phyloP scores from a whole-genome alignment of 2,797 vertebrate species.

The Dallia pectoralis region DNA sequence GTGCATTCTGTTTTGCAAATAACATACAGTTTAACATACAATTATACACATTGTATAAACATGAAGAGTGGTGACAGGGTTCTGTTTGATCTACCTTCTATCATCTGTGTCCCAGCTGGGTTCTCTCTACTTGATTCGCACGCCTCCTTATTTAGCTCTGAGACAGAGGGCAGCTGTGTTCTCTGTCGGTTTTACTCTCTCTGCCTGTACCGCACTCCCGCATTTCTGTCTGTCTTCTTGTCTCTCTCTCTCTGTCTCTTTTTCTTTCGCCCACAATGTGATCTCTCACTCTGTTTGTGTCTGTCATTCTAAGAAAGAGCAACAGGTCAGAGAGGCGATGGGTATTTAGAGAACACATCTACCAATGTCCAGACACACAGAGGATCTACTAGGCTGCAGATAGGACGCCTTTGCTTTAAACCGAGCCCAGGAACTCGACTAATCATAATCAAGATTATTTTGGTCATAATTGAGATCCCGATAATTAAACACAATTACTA shows the following conservation, averaged over 20 bases:
- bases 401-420: not conserved
- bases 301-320: not conserved
- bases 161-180: conserved; percentile 16
- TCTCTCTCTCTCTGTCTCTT: not conserved
- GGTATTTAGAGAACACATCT: not conserved
- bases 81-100: not conserved
- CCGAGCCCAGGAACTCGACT: not conserved
- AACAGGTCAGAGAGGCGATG: not conserved
- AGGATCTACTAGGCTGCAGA: not conserved
- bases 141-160: conserved; percentile 8
- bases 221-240: not conserved
- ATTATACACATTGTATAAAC: not conserved
- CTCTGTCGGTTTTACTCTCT: not conserved
- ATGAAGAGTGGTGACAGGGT: not conserved
- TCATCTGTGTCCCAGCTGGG: conserved; percentile 16
- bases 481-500: too few relatives aligned
- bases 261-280: not conserved
- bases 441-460: too few relatives aligned
- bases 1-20: too few relatives aligned
- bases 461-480: too few relatives aligned
- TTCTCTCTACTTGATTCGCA: conserved; percentile 6
- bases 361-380: not conserved
- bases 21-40: too few relatives aligned
- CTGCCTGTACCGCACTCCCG: not conserved
- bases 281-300: not conserved